Base-by-base conservation (phyloP, 1,140 invertebrate species). In the Pseudachorutes palmiensis region DNA sequence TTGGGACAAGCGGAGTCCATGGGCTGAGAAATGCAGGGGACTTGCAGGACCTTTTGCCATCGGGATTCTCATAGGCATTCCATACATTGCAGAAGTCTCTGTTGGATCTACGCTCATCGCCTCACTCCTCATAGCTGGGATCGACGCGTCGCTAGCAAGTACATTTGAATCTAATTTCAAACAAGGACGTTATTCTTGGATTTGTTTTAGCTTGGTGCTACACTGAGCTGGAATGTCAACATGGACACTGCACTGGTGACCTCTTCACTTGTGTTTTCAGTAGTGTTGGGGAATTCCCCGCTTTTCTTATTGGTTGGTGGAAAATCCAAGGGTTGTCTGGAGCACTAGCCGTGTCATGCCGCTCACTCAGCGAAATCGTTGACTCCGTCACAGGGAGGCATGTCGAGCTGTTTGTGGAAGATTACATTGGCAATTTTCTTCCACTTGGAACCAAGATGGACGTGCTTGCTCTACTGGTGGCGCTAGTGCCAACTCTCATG, bases 391-490 rank as follows among this genome's bases (percentile, higher is more conserved):
- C 69, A 5, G 72, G 72, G 29, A 59, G 65, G 36, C 72, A 73
- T 64, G 55, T 73, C 2, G 69, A 69, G 48, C 67, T 55, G n/a
- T 48, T 73, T 48, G 64, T 71, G 62, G 65, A 73, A 59, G 57
- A 67, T 64, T 57, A 66, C 14, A 62, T 73, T 33, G 72, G 72
- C 14, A 62, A 55, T n/a, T 73, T 71, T 51, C 69, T 69, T n/a
- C 72, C 72, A 12, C 58, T 77, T 2, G 85, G 86, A 75, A 84
- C 85, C 2, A 86, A 85, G 83, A 84, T 85, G 55, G 85, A 87
- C 78, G 82, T 87, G 0, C 73, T 87, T 24, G 85, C 85, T n/a
- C 83, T 87, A 3, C 82, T 82, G 0, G 84, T 86, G 16, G 82
- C 86, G 1, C 80, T 84, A 72, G 79, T 87, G 1, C 82, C 86